These are phyloP conservation scores for Elgonia sp. DNA, from an alignment of 2,888 invertebrate genomes.

Conservation along the genomic window DNA sequence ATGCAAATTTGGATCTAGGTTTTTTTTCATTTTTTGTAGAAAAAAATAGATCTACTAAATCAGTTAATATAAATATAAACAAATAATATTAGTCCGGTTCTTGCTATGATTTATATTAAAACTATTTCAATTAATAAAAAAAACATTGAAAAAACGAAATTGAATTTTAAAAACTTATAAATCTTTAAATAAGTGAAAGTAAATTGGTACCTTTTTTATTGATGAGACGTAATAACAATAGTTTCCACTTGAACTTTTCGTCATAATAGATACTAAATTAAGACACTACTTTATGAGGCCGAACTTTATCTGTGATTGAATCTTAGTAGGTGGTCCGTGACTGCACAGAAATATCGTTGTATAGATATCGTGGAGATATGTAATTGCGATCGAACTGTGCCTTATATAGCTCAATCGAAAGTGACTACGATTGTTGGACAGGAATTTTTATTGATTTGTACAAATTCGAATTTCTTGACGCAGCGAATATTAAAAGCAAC, in stretches of 20 bases:
- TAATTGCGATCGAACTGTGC: slow-evolving; percentile 73
- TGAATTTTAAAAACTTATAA: too few species aligned
- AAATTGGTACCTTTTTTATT: not conserved
- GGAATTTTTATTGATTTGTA: slow-evolving; percentile 55
- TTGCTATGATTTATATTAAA: too few species aligned
- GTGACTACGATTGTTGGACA: slow-evolving; percentile 39
- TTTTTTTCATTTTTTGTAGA: too few species aligned
- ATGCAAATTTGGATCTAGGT: too few species aligned
- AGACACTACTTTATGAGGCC: slow-evolving; percentile 68
- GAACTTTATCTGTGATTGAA: slow-evolving; percentile 76
- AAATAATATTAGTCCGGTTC: too few species aligned
- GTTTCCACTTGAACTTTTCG: slow-evolving; percentile 48
- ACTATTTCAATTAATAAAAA: too few species aligned
- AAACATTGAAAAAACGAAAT: too few species aligned
- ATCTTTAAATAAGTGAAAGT: not conserved
- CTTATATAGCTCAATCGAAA: slow-evolving; percentile 67
- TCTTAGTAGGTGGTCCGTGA: slow-evolving; percentile 76
- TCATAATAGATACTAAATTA: slow-evolving; percentile 73
- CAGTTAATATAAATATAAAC: too few species aligned
- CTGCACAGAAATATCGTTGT: slow-evolving; percentile 74
- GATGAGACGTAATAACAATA: slow-evolving; percentile 43
- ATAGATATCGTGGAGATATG: slow-evolving; percentile 72
- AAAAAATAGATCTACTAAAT: too few species aligned
- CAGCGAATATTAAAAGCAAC: slow-evolving; percentile 35
- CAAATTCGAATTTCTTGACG: slow-evolving; percentile 23